Conservation (phyloP, 1,140 invertebrate species). For the Wasmannia auropunctata region DNA sequence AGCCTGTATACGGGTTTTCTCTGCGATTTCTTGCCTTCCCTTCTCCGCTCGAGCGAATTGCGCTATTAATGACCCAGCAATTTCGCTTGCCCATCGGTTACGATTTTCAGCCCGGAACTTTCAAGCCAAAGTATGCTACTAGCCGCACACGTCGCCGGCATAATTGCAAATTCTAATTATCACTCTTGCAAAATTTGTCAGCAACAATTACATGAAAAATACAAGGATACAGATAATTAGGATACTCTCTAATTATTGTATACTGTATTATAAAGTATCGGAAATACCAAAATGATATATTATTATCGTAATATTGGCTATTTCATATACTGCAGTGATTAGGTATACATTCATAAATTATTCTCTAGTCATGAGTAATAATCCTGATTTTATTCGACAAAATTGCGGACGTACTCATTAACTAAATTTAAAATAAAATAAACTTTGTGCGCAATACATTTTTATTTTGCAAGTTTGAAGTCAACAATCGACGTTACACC, state of each 20-base stretch:
- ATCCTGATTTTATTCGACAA: background rate
- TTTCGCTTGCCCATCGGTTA: background rate
- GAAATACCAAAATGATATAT: slow-evolving; percentile 6
- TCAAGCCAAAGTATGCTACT: background rate
- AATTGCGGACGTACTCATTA: background rate
- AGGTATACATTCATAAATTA: background rate
- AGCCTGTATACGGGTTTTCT: slow-evolving; percentile 30
- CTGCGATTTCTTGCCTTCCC: slow-evolving; percentile 43
- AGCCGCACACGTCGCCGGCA: background rate
- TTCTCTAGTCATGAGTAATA: background rate
- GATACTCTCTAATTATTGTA: slow-evolving; percentile 73
- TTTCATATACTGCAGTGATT: background rate
- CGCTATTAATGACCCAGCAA: slow-evolving; percentile 11
- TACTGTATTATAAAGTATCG: background rate
- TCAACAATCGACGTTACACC: background rate
- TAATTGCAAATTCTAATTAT: slow-evolving; percentile 55
- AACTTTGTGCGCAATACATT: background rate
- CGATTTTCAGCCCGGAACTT: background rate
- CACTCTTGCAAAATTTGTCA: slow-evolving; percentile 1
- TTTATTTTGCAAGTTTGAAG: background rate
- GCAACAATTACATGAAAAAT: slow-evolving; percentile 21
- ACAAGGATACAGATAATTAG: background rate
- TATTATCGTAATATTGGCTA: background rate
- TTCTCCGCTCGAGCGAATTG: slow-evolving; percentile 16
- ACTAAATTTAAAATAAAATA: background rate